phyloP scores from a whole-genome alignment of 2,113 vertebrate species.

The Heteronetta atricapilla region DNA sequence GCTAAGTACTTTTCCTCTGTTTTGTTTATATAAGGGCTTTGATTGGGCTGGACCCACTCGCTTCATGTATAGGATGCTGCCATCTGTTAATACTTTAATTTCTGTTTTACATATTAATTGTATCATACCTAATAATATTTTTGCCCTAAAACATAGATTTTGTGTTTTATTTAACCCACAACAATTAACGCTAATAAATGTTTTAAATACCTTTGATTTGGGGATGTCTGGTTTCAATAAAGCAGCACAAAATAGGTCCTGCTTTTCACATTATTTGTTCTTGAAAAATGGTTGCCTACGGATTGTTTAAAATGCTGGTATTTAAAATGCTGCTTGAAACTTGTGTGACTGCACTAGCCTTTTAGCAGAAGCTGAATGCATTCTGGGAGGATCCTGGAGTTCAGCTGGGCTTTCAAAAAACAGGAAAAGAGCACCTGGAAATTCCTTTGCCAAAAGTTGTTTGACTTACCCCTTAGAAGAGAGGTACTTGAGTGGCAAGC shows the following conservation, averaged over 20 bases:
- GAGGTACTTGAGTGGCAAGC: background rate
- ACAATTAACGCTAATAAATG: conserved; percentile 77
- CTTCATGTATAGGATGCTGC: conserved; percentile 58
- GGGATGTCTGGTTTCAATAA: conserved; percentile 35
- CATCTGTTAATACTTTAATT: conserved; percentile 55
- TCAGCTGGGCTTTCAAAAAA: background rate
- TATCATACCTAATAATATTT: conserved; percentile 61
- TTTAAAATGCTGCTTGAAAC: background rate
- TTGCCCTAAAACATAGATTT: conserved; percentile 30
- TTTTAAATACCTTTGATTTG: conserved; percentile 54
- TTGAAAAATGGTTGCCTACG: background rate
- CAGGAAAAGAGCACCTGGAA: background rate
- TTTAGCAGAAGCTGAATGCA: background rate
- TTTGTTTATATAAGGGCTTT: conserved; percentile 68
- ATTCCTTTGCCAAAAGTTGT: background rate
- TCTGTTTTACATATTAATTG: conserved; percentile 51
- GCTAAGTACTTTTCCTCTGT: conserved; percentile 18
- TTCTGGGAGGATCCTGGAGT: background rate
- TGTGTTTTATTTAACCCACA: conserved; percentile 71
- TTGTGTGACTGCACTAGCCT: background rate
- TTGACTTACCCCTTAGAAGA: background rate
- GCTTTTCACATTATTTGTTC: background rate
- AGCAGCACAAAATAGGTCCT: background rate
- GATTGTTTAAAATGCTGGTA: background rate
- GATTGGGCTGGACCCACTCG: conserved; percentile 82